Percentiles rank a stretch among this genome's conserved stretches.
phyloP scores from a whole-genome alignment of 2,797 vertebrate species.

The Silurus aristotelis region DNA sequence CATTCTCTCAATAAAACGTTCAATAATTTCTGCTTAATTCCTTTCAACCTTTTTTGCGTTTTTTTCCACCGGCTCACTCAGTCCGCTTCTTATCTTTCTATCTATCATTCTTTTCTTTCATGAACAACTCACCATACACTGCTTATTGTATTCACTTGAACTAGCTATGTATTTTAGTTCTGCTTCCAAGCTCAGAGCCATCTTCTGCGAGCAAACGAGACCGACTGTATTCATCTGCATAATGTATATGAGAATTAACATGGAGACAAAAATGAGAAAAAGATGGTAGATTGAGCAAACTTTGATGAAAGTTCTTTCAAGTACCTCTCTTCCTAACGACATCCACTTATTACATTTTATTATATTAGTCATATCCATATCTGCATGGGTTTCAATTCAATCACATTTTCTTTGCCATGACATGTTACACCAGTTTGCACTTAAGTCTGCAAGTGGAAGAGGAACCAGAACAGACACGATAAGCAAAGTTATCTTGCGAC shows the following conservation, averaged over 20 bases:
- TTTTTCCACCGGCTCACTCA: not conserved
- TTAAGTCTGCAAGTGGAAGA: not conserved
- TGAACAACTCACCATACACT: not conserved
- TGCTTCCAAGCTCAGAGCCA: not conserved
- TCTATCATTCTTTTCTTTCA: not conserved
- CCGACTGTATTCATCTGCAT: not conserved
- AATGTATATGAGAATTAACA: not conserved
- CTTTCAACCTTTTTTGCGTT: not conserved
- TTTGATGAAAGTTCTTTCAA: not conserved
- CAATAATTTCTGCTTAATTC: not conserved
- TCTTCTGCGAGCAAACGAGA: not conserved
- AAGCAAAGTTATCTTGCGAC: slow-evolving; percentile 35
- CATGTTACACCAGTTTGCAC: not conserved
- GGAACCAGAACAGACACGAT: slow-evolving; percentile 32
- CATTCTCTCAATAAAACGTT: not conserved
- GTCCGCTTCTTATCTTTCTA: not conserved
- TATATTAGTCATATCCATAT: not conserved
- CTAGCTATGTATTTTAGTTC: not conserved
- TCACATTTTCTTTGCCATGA: not conserved
- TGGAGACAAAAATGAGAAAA: not conserved
- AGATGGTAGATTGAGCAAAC: not conserved
- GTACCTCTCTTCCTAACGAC: not conserved
- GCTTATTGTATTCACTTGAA: not conserved
- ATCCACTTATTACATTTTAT: not conserved
- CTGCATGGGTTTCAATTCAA: not conserved